Evolutionary conservation across 2,797 vertebrate genomes (phyloP).

Genomic region (Odontamblyopus rebecca): DNA sequence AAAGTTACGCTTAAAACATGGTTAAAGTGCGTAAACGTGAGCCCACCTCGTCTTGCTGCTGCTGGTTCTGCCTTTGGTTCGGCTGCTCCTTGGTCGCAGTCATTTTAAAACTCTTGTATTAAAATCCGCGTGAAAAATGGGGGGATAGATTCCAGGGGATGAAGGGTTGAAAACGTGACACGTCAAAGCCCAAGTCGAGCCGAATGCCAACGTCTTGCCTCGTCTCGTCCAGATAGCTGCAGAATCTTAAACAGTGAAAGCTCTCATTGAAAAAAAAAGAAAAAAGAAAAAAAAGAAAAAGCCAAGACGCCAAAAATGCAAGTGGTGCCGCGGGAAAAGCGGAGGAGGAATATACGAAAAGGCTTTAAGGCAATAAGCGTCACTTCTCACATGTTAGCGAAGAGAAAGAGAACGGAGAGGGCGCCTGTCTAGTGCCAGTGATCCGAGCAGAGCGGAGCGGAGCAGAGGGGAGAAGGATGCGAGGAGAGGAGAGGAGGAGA

Average conservation of each 20-base stretch:
- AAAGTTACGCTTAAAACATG: slow-evolving; percentile 3
- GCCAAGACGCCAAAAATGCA: neutral
- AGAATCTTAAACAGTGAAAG: slow-evolving; percentile 56
- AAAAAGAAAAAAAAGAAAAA: neutral
- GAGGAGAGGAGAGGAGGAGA: slow-evolving; percentile 7
- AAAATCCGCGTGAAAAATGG: slow-evolving; percentile 18
- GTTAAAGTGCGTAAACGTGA: slow-evolving; percentile 1
- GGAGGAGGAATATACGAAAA: neutral
- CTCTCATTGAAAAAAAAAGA: slow-evolving; percentile 29
- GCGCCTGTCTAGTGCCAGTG: slow-evolving; percentile 17
- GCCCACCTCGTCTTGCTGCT: slow-evolving; percentile 72
- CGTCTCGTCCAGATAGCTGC: slow-evolving; percentile 34
- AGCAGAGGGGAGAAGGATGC: neutral
- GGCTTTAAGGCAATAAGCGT: neutral
- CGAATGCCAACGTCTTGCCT: slow-evolving; percentile 24
- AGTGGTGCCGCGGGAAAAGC: slow-evolving; percentile 9
- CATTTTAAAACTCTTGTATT: slow-evolving; percentile 69
- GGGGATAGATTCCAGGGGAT: slow-evolving; percentile 14
- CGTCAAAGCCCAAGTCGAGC: slow-evolving; percentile 6
- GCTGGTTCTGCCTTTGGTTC: slow-evolving; percentile 65
- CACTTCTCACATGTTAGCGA: slow-evolving; percentile 11
- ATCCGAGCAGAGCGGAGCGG: slow-evolving; percentile 21
- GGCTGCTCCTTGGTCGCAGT: slow-evolving; percentile 90
- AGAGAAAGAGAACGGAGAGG: slow-evolving; percentile 15
- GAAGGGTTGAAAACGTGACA: neutral